Evolutionary conservation across 2,888 invertebrate species (phyloP).

Genomic region (Hirtodrosophila alboralis): DNA sequence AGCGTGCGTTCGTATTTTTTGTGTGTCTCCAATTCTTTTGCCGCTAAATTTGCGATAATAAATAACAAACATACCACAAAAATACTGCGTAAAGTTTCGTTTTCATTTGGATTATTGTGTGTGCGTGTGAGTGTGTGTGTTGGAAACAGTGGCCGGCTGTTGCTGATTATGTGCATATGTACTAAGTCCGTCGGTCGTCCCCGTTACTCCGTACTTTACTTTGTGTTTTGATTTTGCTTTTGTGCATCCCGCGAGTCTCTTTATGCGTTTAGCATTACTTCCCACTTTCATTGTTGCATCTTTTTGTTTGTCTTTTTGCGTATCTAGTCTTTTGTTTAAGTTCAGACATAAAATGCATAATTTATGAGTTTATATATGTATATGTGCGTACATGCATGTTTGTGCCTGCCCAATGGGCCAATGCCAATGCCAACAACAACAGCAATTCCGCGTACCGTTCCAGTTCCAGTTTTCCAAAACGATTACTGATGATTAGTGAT

Average conservation of each 20-base stretch:
- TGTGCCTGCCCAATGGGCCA: conserved; percentile 3
- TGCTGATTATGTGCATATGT: conserved; percentile 44
- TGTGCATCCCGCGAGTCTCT: conserved; percentile 11
- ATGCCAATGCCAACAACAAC: conserved; percentile 43
- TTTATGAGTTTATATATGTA: conserved; percentile 18
- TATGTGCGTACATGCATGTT: too few species aligned
- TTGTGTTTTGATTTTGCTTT: conserved; percentile 24
- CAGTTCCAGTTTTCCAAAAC: too few species aligned
- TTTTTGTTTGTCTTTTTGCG: conserved; percentile 8
- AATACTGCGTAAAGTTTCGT: conserved; percentile 20
- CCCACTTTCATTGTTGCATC: conserved; percentile 24
- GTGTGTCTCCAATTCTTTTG: conserved; percentile 9
- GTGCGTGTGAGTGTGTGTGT: conserved; percentile 18
- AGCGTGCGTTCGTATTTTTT: conserved; percentile 61
- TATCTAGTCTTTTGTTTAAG: conserved; percentile 30
- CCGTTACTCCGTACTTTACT: conserved; percentile 23
- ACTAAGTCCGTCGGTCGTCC: conserved; percentile 30
- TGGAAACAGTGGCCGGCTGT: conserved; percentile 36
- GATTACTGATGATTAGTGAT: too few species aligned
- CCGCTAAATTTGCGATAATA: conserved; percentile 1
- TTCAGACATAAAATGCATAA: conserved; percentile 30
- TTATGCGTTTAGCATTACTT: conserved; percentile 22
- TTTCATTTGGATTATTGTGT: conserved; percentile 35
- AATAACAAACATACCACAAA: conserved; percentile 5
- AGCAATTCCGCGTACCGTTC: too few species aligned